Evolutionary conservation across 2,888 invertebrate species (phyloP).

Genomic region (Stegophylla sp.): DNA sequence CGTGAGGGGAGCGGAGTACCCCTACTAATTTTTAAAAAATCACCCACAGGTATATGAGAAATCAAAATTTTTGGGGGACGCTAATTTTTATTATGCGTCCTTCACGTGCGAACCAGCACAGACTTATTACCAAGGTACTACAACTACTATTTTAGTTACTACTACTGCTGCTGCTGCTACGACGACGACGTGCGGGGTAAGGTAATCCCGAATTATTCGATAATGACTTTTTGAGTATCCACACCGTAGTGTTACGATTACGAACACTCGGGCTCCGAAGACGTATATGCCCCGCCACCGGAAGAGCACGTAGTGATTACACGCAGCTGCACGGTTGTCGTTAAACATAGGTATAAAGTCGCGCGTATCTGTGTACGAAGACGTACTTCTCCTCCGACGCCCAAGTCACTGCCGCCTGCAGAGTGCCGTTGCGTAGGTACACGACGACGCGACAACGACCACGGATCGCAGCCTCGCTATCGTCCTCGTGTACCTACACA

Average conservation of each 20-base stretch:
- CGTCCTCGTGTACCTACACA: not conserved
- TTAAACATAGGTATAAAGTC: no score
- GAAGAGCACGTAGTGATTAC: conserved; percentile 41
- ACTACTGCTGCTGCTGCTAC: not conserved
- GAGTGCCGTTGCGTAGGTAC: conserved; percentile 45
- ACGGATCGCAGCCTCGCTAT: conserved; percentile 36
- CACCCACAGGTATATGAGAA: not conserved
- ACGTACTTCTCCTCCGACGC: not conserved
- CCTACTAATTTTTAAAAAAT: no score
- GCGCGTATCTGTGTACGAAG: not conserved
- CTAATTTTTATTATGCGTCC: no score
- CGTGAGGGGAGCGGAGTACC: no score
- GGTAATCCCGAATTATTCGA: no score
- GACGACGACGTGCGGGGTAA: not conserved
- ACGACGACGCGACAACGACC: conserved; percentile 2
- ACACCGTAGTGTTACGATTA: conserved; percentile 5
- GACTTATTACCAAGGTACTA: not conserved
- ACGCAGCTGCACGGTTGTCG: conserved; percentile 31
- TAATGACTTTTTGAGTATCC: conserved; percentile 32
- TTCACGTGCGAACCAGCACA: no score
- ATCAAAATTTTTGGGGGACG: no score
- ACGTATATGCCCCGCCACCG: conserved; percentile 32
- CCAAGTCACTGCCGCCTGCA: not conserved
- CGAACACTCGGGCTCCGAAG: not conserved
- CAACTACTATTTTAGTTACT: not conserved